phyloP scores from a whole-genome alignment of 2,797 vertebrate genomes.

The Acridotheres tristis region DNA sequence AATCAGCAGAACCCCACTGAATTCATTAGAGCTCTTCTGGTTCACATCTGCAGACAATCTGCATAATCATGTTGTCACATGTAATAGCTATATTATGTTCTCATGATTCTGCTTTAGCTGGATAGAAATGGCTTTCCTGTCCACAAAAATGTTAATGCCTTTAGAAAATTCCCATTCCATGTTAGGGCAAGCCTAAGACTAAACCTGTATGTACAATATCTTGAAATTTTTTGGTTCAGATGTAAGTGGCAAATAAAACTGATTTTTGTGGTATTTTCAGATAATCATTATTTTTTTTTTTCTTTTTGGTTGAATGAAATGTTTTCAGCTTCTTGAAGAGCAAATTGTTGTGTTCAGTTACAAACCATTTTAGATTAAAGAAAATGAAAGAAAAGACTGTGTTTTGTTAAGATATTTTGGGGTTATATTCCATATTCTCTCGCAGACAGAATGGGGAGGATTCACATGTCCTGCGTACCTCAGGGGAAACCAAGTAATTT shows the following conservation, averaged over 20 bases:
- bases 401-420: background rate
- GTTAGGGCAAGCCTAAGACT: background rate
- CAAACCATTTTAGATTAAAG: background rate
- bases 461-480: background rate
- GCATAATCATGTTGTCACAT: conserved; percentile 10
- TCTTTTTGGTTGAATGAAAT: background rate
- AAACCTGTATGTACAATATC: background rate
- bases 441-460: background rate
- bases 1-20: background rate
- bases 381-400: background rate
- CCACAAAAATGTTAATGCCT: conserved; percentile 23
- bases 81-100: background rate
- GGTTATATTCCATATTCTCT: background rate
- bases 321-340: background rate
- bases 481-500: background rate
- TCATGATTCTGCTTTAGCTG: background rate
- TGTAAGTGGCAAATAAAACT: background rate
- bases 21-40: background rate
- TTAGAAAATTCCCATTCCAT: background rate
- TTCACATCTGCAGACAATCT: conserved; percentile 46
- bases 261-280: background rate
- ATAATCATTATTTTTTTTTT: background rate
- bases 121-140: conserved; percentile 4
- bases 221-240: background rate
- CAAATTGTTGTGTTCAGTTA: background rate